Evolutionary conservation across 2,888 invertebrate species (phyloP).

Genomic region (Clepsis dumicolana): DNA sequence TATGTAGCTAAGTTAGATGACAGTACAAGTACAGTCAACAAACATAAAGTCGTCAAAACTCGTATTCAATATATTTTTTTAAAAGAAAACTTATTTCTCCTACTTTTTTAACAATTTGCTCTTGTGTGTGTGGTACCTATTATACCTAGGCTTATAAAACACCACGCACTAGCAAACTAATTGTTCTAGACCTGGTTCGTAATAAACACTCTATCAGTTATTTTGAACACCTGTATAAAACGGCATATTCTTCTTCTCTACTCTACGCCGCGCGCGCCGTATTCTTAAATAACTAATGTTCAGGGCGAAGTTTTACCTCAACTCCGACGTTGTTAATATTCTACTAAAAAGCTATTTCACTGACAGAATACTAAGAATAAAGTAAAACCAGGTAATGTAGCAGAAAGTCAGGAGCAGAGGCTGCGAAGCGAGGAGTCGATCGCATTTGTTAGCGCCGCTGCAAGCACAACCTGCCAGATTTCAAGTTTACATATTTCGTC

Average conservation of each 20-base stretch:
- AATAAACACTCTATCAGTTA: not conserved
- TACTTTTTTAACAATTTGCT: slow-evolving; percentile 68
- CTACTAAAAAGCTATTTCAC: slow-evolving; percentile 27
- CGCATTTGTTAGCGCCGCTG: slow-evolving; percentile 25
- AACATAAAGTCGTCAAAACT: too few species aligned
- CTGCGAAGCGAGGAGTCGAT: slow-evolving; percentile 18
- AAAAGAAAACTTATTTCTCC: too few species aligned
- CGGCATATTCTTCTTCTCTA: not conserved
- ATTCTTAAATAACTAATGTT: slow-evolving; percentile 37
- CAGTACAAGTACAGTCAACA: too few species aligned
- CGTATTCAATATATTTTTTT: too few species aligned
- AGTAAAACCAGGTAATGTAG: slow-evolving; percentile 28
- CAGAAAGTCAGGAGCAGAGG: slow-evolving; percentile 1
- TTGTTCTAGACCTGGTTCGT: not conserved
- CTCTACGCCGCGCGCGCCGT: slow-evolving; percentile 17
- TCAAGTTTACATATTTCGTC: slow-evolving; percentile 38
- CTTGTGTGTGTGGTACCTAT: slow-evolving; percentile 41
- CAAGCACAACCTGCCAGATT: slow-evolving; percentile 27
- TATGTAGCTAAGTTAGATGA: too few species aligned
- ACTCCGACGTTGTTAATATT: slow-evolving; percentile 35
- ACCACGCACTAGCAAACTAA: not conserved
- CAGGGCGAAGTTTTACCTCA: slow-evolving; percentile 37
- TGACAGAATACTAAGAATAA: slow-evolving; percentile 27
- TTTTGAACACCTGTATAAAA: slow-evolving; percentile 11
- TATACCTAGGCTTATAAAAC: not conserved